Base-by-base conservation (phyloP, 2,113 vertebrate genomes). In the Circaetus gallicus region DNA sequence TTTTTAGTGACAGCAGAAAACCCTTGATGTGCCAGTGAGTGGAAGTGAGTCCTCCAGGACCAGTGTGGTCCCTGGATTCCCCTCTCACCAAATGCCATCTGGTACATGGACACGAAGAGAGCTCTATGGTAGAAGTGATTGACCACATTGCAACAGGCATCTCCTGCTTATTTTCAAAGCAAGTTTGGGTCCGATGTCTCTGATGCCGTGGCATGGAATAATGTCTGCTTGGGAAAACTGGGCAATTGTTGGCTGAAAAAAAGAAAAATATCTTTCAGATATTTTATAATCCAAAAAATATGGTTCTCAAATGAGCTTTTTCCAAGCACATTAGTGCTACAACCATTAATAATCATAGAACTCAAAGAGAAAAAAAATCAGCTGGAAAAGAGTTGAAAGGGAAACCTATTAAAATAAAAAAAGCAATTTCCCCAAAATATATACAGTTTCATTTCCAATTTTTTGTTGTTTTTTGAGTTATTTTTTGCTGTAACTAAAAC, bases 371-470 rank as follows among this genome's bases (percentile, higher is more conserved):
- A 80, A 70, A 89, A 79, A 93, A 92, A 56, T 86, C 61, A 69
- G 34, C 86, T 95, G 95, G 94, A 91, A 95, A 70, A 65, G 83
- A 95, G 73, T 95, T 97, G 89, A 95, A 97, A 97, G 86, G 62
- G 83, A 94, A 96, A 84, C 32, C 70, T 89, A 95, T 91, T 94
- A 91, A 95, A 94, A 79, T 80, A 50, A 62, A 78, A 93, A 94
- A 93, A 80, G 14, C 67, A 58, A 95, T 95, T 96, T 96, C 83
- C 91, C 73, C 13, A 91, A 95, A 94, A 95, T 93, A 95, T 74
- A 86, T 84, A 65, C 82, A 82, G 80, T 56, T 89, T 93, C 34
- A 45, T 79, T 95, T 87, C 92, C 92, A 91, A 19, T 71, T 77
- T 93, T 59, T 90, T 58, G 79, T 91, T 84, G 32, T 13, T 67